Evolutionary conservation across 2,113 vertebrate genomes (phyloP).

Genomic region (Hystrix brachyura): DNA sequence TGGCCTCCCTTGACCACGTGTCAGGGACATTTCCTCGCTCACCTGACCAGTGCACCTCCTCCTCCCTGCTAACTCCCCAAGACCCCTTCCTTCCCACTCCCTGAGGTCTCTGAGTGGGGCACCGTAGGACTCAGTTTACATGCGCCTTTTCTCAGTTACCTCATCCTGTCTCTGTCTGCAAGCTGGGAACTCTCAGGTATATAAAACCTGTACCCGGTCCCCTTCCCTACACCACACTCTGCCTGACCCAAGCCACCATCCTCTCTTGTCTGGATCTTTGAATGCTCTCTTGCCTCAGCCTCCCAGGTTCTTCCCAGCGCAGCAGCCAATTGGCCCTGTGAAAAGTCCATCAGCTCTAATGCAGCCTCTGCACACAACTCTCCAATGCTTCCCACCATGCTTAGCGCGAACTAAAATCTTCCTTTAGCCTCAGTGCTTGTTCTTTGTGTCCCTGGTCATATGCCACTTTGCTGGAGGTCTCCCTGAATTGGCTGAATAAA

Average conservation of each 20-base stretch:
- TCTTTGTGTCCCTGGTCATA: not conserved
- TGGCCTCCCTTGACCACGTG: not conserved
- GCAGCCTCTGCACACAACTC: not conserved
- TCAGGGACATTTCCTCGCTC: not conserved
- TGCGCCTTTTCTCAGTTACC: not conserved
- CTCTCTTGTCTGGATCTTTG: not conserved
- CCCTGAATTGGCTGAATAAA: not conserved
- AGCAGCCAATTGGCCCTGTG: not conserved
- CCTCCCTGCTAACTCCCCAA: too few species aligned
- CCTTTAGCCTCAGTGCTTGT: accelerated
- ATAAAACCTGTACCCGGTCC: too few species aligned
- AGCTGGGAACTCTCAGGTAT: not conserved
- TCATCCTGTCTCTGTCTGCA: not conserved
- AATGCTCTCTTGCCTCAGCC: not conserved
- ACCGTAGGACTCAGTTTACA: not conserved
- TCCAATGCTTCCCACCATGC: not conserved
- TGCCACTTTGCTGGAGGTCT: not conserved
- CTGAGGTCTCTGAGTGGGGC: not conserved
- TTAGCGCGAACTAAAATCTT: not conserved
- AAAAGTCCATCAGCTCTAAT: too few species aligned
- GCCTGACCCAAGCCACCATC: not conserved
- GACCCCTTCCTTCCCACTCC: not conserved
- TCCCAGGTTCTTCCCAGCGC: not conserved
- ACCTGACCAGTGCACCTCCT: not conserved
- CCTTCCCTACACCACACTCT: not conserved